These are phyloP conservation scores for Malacoraja senta DNA, from an alignment of 2,797 vertebrate genomes.

Conservation along the genomic window DNA sequence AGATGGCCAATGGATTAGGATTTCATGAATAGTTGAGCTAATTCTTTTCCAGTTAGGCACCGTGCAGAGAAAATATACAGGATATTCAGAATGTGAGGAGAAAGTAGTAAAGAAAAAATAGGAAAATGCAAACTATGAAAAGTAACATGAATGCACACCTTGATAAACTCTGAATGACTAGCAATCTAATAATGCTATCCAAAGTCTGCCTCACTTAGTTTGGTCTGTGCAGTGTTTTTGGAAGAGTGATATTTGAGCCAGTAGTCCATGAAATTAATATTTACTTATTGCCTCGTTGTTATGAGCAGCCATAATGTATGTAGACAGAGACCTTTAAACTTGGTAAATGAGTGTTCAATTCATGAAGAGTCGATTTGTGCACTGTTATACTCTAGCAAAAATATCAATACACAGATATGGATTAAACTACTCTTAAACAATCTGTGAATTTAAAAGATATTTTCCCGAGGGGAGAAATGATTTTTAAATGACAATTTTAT, in stretches of 20 bases:
- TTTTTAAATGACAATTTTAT: constrained; percentile 23
- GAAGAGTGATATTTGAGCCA: background rate
- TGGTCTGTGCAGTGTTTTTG: background rate
- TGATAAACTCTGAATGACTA: background rate
- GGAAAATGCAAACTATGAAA: background rate
- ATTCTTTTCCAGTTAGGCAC: background rate
- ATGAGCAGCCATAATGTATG: background rate
- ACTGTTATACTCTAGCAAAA: background rate
- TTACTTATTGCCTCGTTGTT: background rate
- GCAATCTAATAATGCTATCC: background rate
- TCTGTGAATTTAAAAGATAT: constrained; percentile 27
- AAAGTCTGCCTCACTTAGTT: background rate
- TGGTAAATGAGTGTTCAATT: background rate
- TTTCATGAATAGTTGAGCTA: background rate
- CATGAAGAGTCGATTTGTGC: background rate
- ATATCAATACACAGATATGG: constrained; percentile 1
- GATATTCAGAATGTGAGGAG: background rate
- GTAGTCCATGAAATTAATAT: background rate
- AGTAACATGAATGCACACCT: background rate
- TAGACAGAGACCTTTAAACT: background rate
- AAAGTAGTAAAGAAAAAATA: background rate
- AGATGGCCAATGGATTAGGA: background rate
- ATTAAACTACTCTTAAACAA: background rate
- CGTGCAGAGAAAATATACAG: background rate
- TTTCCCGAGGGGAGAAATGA: constrained; percentile 1